Percentiles rank a stretch among this genome's conserved stretches.
Evolutionary conservation across 2,797 vertebrate genomes (phyloP).

Genomic region (Bovichtus variegatus): DNA sequence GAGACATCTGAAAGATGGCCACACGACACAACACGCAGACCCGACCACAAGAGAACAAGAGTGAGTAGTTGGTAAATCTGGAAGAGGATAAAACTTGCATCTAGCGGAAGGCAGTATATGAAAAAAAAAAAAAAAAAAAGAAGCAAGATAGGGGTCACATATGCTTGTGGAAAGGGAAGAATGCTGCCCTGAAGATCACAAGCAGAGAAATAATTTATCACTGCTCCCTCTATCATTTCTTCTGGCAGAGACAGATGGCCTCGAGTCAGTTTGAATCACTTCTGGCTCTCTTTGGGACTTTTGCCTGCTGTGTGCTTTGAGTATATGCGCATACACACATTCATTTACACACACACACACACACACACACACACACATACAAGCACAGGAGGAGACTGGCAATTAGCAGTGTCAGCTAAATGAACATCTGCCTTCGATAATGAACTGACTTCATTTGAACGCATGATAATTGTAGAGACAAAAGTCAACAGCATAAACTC

Average conservation of each 20-base stretch:
- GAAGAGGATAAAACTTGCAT: constrained; percentile 73
- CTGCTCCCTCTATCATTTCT: constrained; percentile 74
- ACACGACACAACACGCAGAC: constrained; percentile 60
- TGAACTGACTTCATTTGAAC: constrained; percentile 63
- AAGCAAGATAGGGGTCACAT: constrained; percentile 78
- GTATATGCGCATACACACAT: constrained; percentile 42
- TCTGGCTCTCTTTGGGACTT: constrained; percentile 64
- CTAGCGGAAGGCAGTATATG: constrained; percentile 62
- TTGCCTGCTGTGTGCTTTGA: constrained; percentile 46
- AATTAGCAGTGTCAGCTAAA: constrained; percentile 74
- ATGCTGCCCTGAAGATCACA: constrained; percentile 78
- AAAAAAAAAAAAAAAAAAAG: constrained; percentile 62
- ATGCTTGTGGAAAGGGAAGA: constrained; percentile 76
- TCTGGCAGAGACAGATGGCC: constrained; percentile 78
- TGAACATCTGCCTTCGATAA: constrained; percentile 70
- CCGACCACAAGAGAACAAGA: constrained; percentile 60
- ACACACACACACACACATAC: constrained; percentile 3
- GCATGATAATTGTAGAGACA: constrained; percentile 61
- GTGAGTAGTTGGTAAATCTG: constrained; percentile 68
- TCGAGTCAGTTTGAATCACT: constrained; percentile 73
- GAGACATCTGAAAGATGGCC: constrained; percentile 60
- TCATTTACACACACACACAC: constrained; percentile 12
- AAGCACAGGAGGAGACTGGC: constrained; percentile 33
- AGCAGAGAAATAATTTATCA: constrained; percentile 81
- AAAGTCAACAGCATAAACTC: constrained; percentile 53